Base-by-base conservation (phyloP, 2,888 invertebrate genomes). In the Clusia tigrina region DNA sequence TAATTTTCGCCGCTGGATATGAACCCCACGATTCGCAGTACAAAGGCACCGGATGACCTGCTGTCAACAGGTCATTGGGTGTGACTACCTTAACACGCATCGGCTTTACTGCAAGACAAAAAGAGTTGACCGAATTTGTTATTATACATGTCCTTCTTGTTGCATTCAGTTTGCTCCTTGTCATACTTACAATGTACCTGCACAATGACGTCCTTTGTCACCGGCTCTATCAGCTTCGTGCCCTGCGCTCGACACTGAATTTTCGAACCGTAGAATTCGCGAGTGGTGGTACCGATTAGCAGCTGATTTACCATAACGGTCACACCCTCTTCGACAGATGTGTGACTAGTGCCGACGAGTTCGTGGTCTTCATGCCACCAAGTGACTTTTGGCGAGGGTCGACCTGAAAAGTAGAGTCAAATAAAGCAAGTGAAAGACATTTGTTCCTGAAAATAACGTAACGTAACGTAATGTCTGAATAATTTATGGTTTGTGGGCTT, bases 21-120 rank as follows among this genome's bases (percentile, higher is more conserved):
- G 93, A 93, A 37, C 94, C 94, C 81, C 91, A 88, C 46, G 92
- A 90, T 75, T 92, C 92, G 81, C 94, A 94, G 67, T 89, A 88
- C 69, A 91, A 88, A 57, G 89, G 89, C 73, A 91, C 88, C 66
- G 91, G 89, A 76, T 89, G 89, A 6, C 91, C 91, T 6, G 91
- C 91, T 68, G 91, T 89, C 62, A 92, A 87, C 60, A 90, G 86
- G 54, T 91, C 91, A 69, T 89, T 90, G 61, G 89, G 89, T 25
- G 91, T 87, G 54, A 91, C 86, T 66, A 91, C 90, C 82, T 91
- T 89, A 64, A 92, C 91, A 72, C 89, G 88, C 71, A 89, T 88
- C 2, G 93, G 93, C 83, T 92, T 93, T 74, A 94, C 94, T 93
- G 85, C 15, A 83, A 81, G 56, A 24, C 60, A 6, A 22, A 23